Evolutionary conservation across 2,888 invertebrate species (phyloP).

Genomic region (Acrobasis suavella): DNA sequence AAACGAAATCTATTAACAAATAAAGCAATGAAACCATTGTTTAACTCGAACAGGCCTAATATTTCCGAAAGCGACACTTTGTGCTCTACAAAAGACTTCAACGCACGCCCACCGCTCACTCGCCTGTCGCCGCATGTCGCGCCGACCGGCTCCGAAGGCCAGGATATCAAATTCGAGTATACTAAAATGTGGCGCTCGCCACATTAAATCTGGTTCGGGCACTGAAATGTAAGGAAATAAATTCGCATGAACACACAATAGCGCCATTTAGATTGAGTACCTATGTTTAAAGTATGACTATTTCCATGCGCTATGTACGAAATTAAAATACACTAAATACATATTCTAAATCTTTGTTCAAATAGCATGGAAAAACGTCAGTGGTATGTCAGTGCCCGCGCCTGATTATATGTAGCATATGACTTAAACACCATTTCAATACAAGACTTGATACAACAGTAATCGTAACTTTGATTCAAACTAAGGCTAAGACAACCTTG

Average conservation of each 20-base stretch:
- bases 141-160: neutral
- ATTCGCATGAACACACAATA: no score
- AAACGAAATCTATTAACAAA: neutral
- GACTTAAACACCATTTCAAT: neutral
- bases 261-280: no score
- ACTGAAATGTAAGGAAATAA: no score
- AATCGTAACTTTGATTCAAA: constrained; percentile 5
- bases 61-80: constrained; percentile 15
- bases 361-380: no score
- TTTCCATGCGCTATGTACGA: no score
- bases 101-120: constrained; percentile 51
- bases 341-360: no score
- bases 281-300: no score
- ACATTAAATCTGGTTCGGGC: no score
- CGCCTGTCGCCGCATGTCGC: neutral
- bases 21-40: neutral
- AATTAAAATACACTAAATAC: no score
- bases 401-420: no score
- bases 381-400: no score
- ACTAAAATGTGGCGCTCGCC: no score
- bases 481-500: constrained; percentile 1
- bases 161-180: neutral
- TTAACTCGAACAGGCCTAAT: neutral
- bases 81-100: constrained; percentile 67
- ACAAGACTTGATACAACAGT: constrained; percentile 4